Conservation (phyloP, 2,797 vertebrate species). For the Eulemur coronatus region DNA sequence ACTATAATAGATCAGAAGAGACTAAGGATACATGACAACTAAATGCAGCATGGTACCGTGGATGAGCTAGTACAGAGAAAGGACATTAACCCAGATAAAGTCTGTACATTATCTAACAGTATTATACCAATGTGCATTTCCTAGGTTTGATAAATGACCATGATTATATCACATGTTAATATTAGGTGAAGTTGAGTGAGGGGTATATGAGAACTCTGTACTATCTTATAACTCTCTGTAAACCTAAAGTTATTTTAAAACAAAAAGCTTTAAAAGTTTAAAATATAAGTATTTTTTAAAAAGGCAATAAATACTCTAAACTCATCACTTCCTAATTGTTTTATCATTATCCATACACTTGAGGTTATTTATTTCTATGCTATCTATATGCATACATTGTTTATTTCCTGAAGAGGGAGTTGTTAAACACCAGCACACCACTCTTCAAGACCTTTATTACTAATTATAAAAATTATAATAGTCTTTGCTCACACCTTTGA, state of each 20-base stretch:
- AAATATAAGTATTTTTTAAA: neutral
- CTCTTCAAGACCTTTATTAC: neutral
- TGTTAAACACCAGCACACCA: neutral
- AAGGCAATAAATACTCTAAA: neutral
- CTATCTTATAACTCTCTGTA: neutral
- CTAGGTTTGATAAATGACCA: neutral
- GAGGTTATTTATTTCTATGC: neutral
- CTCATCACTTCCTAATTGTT: neutral
- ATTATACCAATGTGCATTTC: neutral
- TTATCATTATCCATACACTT: neutral
- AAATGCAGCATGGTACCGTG: neutral
- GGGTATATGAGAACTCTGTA: neutral
- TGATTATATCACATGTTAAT: neutral
- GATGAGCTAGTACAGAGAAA: neutral
- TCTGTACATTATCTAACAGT: neutral
- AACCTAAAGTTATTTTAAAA: slow-evolving; percentile 25
- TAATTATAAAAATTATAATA: neutral
- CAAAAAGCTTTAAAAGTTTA: neutral
- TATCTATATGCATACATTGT: neutral
- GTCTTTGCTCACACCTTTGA: neutral
- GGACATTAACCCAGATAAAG: neutral
- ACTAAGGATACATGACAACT: neutral
- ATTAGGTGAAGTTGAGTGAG: neutral
- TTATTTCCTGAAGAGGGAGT: neutral
- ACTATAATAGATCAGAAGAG: neutral